These are phyloP conservation scores for Eupeodes corollae DNA, from an alignment of 1,140 invertebrate species.

Conservation along the genomic window DNA sequence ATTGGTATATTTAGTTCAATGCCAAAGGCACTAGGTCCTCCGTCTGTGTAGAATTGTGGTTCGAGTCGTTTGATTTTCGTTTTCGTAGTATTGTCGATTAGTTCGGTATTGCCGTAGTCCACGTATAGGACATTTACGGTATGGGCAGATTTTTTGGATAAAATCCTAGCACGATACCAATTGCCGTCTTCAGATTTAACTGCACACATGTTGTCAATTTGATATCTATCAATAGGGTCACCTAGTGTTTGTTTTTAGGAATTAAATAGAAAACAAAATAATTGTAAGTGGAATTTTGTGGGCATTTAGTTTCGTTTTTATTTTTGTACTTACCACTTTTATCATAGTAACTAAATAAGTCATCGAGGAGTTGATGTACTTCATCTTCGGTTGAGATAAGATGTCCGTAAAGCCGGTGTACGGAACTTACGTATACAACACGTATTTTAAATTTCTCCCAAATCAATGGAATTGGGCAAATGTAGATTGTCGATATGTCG, in stretches of 20 bases:
- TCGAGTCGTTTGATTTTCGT: slow-evolving; percentile 42
- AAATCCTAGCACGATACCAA: slow-evolving; percentile 55
- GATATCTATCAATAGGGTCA: slow-evolving; percentile 9
- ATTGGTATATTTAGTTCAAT: slow-evolving; percentile 40
- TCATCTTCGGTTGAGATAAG: slow-evolving; percentile 33
- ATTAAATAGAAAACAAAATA: too few relatives aligned
- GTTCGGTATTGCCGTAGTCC: slow-evolving; percentile 67
- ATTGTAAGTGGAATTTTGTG: too few relatives aligned
- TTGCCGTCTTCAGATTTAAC: slow-evolving; percentile 48
- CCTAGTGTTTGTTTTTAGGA: background rate
- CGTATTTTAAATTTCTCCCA: slow-evolving; percentile 16
- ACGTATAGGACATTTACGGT: slow-evolving; percentile 51
- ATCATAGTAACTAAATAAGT: slow-evolving; percentile 48
- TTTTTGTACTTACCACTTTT: slow-evolving; percentile 20
- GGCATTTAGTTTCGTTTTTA: too few relatives aligned
- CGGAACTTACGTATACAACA: slow-evolving; percentile 17
- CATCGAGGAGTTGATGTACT: slow-evolving; percentile 37
- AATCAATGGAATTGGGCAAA: slow-evolving; percentile 22
- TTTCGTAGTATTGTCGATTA: slow-evolving; percentile 31
- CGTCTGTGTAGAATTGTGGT: slow-evolving; percentile 39
- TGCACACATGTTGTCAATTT: slow-evolving; percentile 42
- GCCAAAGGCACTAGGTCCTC: slow-evolving; percentile 39
- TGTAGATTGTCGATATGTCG: slow-evolving; percentile 16
- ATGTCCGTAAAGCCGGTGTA: slow-evolving; percentile 50
- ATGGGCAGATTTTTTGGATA: slow-evolving; percentile 25